Base-by-base conservation (phyloP, 2,888 invertebrate genomes). In the Helleia helle region DNA sequence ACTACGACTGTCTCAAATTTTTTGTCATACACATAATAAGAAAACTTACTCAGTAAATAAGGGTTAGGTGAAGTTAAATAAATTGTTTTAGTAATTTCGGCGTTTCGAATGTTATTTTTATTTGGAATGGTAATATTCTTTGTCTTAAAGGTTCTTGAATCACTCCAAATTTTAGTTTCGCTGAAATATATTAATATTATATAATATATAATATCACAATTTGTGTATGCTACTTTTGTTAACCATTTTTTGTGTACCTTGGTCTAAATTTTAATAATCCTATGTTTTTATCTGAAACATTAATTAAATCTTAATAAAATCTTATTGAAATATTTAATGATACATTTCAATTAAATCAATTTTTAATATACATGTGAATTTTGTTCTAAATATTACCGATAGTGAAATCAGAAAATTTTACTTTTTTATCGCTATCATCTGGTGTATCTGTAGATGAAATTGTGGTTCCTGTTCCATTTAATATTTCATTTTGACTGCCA, bases 371-470 rank as follows among this genome's bases (percentile, higher is more conserved):
- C 8, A 6, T 14, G 18, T 4, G 36, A 43, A 34, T 41, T 34
- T 29, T 14, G 15, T 24, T 29, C 30, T 37, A 48, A 51, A 41
- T 50, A 62, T 75, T 77, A 79, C 79, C 77, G 47, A 62, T 56
- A 50, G 60, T 55, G 52, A 54, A 53, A 54, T 58, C 31, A 58
- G 64, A 67, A 69, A 74, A 71, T 60, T 65, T 66, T 55, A 75
- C 72, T 67, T 65, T 71, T 72, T 69, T 70, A 50, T 58, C 56
- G 42, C 51, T 59, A 44, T 63, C 69, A 43, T 66, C 64, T 38
- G 44, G 44, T 42, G 48, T 49, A 47, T 58, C 60, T 50, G 55
- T 54, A 51, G 48, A 52, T 49, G 50, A 50, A 22, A 53, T 52
- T 4, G 31, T 29, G 25, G 36, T 31, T 9, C 40, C 41, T 2